These are phyloP conservation scores for Apogon talboti DNA, from an alignment of 2,797 vertebrate genomes.

Conservation along the genomic window DNA sequence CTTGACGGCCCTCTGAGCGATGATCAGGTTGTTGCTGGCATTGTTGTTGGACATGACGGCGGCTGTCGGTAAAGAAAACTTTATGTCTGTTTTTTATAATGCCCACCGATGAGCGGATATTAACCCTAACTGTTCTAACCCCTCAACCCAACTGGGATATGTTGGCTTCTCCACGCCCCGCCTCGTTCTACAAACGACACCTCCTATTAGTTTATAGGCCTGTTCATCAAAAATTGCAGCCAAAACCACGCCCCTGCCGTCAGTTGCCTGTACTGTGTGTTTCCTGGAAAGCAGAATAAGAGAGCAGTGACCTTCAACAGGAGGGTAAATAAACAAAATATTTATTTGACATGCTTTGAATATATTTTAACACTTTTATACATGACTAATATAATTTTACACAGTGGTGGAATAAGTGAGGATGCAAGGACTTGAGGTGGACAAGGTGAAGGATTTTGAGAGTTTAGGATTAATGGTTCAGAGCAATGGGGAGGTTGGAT, in stretches of 20 bases:
- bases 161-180: not conserved
- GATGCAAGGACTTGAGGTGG: no score
- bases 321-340: not conserved
- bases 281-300: slow-evolving; percentile 45
- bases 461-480: no score
- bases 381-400: no score
- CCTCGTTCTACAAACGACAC: slow-evolving; percentile 1
- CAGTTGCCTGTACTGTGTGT: slow-evolving; percentile 38
- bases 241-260: slow-evolving; percentile 11
- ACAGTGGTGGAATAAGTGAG: no score
- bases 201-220: slow-evolving; percentile 6
- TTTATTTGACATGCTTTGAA: no score
- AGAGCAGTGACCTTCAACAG: slow-evolving; percentile 53
- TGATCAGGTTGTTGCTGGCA: slow-evolving; percentile 78
- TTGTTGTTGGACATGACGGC: slow-evolving; percentile 86
- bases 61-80: slow-evolving; percentile 22
- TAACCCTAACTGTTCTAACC: slow-evolving; percentile 41
- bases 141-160: slow-evolving; percentile 48
- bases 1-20: slow-evolving; percentile 82
- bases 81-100: slow-evolving; percentile 6
- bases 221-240: slow-evolving; percentile 39
- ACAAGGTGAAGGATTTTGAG: no score
- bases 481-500: no score
- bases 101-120: slow-evolving; percentile 51
- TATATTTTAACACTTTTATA: no score